phyloP scores from a whole-genome alignment of 1,140 invertebrate species.

The Sminthurides bifidus region DNA sequence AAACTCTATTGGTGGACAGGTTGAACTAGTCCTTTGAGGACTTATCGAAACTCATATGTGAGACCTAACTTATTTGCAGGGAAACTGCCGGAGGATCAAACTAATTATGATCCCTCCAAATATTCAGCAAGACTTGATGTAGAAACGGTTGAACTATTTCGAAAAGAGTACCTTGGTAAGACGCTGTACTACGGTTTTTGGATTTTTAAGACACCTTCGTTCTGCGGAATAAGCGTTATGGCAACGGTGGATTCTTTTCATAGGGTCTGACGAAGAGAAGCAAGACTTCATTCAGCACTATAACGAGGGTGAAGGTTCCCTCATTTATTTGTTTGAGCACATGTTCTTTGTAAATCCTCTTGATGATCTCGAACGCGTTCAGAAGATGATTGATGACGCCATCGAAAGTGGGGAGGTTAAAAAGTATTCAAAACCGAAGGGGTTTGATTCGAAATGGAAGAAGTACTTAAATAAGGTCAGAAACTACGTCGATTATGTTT shows the following conservation, averaged over 20 bases:
- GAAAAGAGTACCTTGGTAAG: background rate
- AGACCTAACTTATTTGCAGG: background rate
- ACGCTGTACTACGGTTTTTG: background rate
- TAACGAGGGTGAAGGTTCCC: background rate
- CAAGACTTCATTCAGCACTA: background rate
- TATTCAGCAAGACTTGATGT: background rate
- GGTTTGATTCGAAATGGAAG: background rate
- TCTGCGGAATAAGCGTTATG: background rate
- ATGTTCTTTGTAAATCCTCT: background rate
- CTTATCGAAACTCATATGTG: background rate
- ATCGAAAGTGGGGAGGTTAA: background rate
- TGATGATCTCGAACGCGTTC: background rate
- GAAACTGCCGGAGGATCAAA: background rate
- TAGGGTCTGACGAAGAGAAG: background rate
- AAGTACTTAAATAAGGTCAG: background rate
- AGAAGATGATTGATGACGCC: background rate
- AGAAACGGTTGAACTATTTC: background rate
- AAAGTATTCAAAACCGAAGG: background rate
- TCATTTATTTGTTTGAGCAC: constrained; percentile 1
- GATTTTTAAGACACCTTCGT: background rate
- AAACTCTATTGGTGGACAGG: background rate
- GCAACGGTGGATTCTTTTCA: background rate
- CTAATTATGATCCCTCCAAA: background rate
- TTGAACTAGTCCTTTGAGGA: background rate
- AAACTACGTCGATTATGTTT: background rate